phyloP scores from a whole-genome alignment of 2,797 vertebrate species.

The Kryptopterus vitreolus region DNA sequence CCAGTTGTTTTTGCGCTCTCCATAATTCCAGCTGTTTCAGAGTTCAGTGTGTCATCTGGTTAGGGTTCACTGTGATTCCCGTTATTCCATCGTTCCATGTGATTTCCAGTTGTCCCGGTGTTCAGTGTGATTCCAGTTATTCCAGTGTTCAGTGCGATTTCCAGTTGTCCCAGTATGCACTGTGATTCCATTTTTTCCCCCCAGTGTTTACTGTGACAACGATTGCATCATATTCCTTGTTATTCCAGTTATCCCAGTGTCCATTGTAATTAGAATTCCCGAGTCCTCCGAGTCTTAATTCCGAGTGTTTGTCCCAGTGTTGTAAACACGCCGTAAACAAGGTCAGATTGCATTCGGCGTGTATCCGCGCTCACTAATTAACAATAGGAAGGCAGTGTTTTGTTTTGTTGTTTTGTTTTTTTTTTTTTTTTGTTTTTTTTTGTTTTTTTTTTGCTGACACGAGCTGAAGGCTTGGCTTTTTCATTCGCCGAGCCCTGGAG shows the following conservation, averaged over 20 bases:
- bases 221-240: too few relatives aligned
- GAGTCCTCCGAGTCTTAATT: too few relatives aligned
- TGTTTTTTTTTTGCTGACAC: not conserved
- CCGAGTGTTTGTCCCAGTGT: not conserved
- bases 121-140: not conserved
- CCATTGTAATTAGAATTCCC: too few relatives aligned
- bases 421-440: too few relatives aligned
- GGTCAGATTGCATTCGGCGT: not conserved
- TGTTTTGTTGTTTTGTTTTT: too few relatives aligned
- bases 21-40: not conserved
- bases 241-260: too few relatives aligned
- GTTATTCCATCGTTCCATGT: not conserved
- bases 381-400: conserved; percentile 20
- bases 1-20: too few relatives aligned
- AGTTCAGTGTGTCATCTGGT: too few relatives aligned
- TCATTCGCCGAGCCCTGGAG: conserved; percentile 56
- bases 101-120: not conserved
- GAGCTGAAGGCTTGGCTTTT: conserved; percentile 54
- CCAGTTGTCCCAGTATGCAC: not conserved
- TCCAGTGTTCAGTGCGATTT: not conserved
- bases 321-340: conserved; percentile 5
- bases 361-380: not conserved
- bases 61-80: not conserved
- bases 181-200: not conserved
- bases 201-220: not conserved